Percentiles rank a stretch among this genome's conserved stretches.
Evolutionary conservation across 2,113 vertebrate genomes (phyloP).

Genomic region (Hemiprocne comata): DNA sequence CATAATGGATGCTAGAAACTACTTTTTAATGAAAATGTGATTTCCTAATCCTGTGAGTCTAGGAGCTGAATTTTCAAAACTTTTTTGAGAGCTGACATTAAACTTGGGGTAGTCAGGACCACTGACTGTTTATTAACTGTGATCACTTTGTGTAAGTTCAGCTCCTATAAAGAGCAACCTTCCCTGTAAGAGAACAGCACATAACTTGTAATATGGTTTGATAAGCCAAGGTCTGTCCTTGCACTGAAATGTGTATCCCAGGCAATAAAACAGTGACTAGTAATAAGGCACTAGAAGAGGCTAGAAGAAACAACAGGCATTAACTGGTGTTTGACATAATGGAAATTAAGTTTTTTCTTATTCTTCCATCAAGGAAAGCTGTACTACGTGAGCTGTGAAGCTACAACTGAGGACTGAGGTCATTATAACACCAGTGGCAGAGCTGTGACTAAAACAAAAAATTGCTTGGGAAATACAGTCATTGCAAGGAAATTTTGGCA

Average conservation of each 20-base stretch:
- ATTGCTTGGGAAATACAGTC: neutral
- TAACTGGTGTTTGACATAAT: neutral
- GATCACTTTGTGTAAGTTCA: neutral
- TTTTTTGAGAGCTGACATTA: neutral
- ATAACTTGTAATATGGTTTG: fast-evolving
- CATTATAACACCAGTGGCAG: neutral
- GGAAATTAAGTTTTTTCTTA: neutral
- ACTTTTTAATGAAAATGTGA: neutral
- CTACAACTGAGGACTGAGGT: neutral
- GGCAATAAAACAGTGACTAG: neutral
- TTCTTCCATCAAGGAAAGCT: neutral
- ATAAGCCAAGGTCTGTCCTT: neutral
- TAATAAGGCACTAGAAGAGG: neutral
- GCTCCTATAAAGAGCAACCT: neutral
- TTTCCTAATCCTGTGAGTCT: neutral
- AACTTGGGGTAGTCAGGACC: neutral
- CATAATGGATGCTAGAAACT: neutral
- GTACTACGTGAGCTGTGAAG: neutral
- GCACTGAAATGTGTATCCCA: neutral
- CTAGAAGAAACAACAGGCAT: neutral
- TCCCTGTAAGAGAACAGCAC: neutral
- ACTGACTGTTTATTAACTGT: neutral
- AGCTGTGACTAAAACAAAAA: neutral
- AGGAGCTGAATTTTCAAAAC: neutral
- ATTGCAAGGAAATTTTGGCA: neutral